Evolutionary conservation across 1,140 invertebrate species (phyloP), one percentile per base, ranked within the genome.

Genomic region (Conus ventricosus): DNA sequence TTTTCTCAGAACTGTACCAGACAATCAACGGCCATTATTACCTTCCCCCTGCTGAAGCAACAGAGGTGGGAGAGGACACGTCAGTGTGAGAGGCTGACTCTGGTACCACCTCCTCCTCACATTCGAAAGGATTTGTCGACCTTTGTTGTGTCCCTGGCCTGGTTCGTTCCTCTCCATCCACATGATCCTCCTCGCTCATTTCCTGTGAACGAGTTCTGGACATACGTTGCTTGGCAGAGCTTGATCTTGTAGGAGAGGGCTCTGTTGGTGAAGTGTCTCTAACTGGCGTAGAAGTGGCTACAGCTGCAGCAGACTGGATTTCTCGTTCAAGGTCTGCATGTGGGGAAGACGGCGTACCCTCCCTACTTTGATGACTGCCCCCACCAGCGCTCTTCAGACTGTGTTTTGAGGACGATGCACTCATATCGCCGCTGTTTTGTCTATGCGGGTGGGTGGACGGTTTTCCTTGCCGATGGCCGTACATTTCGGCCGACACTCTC

Each of bases 121-220:
- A 98, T 78, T 97, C 98, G 95, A 98, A 98, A 5, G 98, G 98
- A 96, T 98, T 98, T 23, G 97, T 97, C 87, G 98, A 96, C 95
- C 98, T 97, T 87, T 97, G 97, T 89, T 97, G 96, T 4, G 97
- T 98, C 97, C 98, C 91, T 98, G 95, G 91, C 90, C 87, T 15
- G 92, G 91, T 54, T 92, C 91, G 63, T 91, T 88, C 11, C 54
- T n/a, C 60, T 20, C 60, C 39, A 39, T 39, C 39, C 39, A 39
- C 39, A 39, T 39, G 39, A 39, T 39, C 67, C 13, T 71, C 67
- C 67, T 71, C 67, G 4, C 7, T 4, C 67, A 63, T 20, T 4
- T 53, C 39, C 85, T 75, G 10, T n/a, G 83, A 63, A 6, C 88
- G 90, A 17, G 90, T 87, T 27, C 25, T 76, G 13, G 90, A 89